Conservation (phyloP, 2,888 invertebrate species). For the Hypselothyrea guttata region DNA sequence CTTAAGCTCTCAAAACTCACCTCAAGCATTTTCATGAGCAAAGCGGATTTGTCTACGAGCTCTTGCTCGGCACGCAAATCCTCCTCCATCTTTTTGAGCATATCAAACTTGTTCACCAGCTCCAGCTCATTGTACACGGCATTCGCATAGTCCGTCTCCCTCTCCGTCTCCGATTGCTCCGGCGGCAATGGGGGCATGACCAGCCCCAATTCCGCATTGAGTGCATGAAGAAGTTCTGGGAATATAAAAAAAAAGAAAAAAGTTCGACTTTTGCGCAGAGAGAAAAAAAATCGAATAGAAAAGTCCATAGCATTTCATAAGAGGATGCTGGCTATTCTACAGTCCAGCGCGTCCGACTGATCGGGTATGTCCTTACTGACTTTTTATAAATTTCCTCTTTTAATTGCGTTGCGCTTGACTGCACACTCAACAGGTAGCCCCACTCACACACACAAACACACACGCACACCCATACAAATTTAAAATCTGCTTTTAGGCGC, state of each 20-base stretch:
- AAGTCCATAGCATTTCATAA: too few relatives aligned
- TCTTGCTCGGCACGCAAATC: constrained; percentile 81
- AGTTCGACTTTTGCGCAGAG: too few relatives aligned
- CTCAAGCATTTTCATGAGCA: constrained; percentile 81
- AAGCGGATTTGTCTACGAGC: constrained; percentile 80
- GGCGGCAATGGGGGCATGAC: constrained; percentile 23
- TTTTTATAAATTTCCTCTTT: too few relatives aligned
- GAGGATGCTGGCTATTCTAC: too few relatives aligned
- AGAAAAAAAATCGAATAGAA: neutral
- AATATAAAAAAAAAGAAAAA: too few relatives aligned
- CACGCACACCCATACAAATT: neutral
- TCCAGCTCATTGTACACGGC: constrained; percentile 78
- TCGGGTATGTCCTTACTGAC: too few relatives aligned
- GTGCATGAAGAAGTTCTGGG: constrained; percentile 76
- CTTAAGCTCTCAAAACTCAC: constrained; percentile 52
- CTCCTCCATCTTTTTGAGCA: constrained; percentile 78
- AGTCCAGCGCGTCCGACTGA: too few relatives aligned
- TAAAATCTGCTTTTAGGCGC: constrained; percentile 26
- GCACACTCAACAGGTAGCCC: too few relatives aligned
- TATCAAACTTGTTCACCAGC: constrained; percentile 76
- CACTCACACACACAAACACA: too few relatives aligned
- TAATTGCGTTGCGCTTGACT: too few relatives aligned
- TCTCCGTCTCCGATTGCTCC: neutral
- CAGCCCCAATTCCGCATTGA: constrained; percentile 73
- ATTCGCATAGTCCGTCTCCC: constrained; percentile 72